These are phyloP conservation scores for Cantharis lateralis DNA, from an alignment of 2,888 invertebrate species.

Conservation along the genomic window DNA sequence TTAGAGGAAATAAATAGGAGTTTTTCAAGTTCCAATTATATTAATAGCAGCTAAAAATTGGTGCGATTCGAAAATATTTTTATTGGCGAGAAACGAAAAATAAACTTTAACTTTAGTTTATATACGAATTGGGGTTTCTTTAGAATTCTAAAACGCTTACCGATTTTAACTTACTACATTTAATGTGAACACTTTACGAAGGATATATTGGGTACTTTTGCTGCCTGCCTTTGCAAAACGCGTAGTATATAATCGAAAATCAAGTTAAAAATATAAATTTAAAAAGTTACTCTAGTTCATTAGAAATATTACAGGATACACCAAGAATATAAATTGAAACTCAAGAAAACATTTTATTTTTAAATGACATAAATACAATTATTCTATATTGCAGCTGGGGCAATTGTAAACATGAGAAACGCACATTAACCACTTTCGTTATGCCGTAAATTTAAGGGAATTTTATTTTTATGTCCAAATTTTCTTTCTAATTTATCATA, in stretches of 20 bases:
- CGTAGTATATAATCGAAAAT: neutral
- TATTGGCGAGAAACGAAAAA: neutral
- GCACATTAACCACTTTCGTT: neutral
- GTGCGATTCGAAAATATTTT: neutral
- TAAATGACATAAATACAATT: neutral
- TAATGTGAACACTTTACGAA: neutral
- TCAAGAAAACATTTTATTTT: neutral
- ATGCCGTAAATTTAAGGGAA: neutral
- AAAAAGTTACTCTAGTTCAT: neutral
- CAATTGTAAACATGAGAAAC: neutral
- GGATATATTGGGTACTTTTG: neutral
- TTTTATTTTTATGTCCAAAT: neutral
- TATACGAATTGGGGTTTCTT: neutral
- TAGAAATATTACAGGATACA: neutral
- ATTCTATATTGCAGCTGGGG: neutral
- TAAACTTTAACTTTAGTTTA: neutral
- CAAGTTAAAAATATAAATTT: constrained; percentile 1
- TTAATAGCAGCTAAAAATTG: neutral
- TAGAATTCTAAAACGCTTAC: neutral
- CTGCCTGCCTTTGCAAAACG: neutral
- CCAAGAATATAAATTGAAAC: neutral
- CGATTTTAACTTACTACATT: neutral
- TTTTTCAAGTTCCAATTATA: constrained; percentile 6
- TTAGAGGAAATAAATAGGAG: constrained; percentile 3
- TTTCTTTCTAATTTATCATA: neutral